phyloP scores from a whole-genome alignment of 2,113 vertebrate species.

The Cheilinus undulatus region DNA sequence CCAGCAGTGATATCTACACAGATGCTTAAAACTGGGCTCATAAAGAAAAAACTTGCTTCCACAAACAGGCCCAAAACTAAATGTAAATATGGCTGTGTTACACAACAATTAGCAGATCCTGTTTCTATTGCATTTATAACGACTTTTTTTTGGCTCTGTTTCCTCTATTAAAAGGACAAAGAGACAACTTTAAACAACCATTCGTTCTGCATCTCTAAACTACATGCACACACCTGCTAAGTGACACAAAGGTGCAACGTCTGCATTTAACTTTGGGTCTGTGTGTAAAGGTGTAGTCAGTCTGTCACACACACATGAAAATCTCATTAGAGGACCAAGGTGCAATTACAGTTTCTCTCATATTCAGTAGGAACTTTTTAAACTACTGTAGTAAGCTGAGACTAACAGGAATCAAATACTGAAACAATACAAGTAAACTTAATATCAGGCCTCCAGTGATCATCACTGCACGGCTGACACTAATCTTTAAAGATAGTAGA shows the following conservation, averaged over 20 bases:
- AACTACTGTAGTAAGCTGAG: conserved; percentile 32
- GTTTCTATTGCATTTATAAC: conserved; percentile 53
- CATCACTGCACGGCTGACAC: not conserved
- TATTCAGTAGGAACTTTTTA: conserved; percentile 16
- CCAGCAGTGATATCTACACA: conserved; percentile 67
- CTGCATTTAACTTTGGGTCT: conserved; percentile 70
- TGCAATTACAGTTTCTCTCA: conserved; percentile 58
- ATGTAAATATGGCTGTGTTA: conserved; percentile 63
- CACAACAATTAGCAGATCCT: conserved; percentile 35
- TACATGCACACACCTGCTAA: conserved; percentile 28
- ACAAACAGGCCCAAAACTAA: conserved; percentile 31
- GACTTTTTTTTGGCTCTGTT: conserved; percentile 69
- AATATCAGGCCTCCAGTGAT: not conserved
- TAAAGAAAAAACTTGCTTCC: conserved; percentile 13
- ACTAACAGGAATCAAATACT: conserved; percentile 43
- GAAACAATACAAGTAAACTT: conserved; percentile 23
- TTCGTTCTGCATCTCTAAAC: conserved; percentile 12
- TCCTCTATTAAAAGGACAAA: conserved; percentile 58
- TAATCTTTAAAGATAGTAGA: conserved; percentile 16
- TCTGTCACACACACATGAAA: conserved; percentile 46
- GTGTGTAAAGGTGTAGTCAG: conserved; percentile 32
- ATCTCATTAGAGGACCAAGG: conserved; percentile 69
- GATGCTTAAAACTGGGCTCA: conserved; percentile 12
- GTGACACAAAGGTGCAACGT: conserved; percentile 68
- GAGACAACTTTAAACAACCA: conserved; percentile 15